Evolutionary conservation across 2,888 invertebrate genomes (phyloP).

Genomic region (Hipparchia sbordonii): DNA sequence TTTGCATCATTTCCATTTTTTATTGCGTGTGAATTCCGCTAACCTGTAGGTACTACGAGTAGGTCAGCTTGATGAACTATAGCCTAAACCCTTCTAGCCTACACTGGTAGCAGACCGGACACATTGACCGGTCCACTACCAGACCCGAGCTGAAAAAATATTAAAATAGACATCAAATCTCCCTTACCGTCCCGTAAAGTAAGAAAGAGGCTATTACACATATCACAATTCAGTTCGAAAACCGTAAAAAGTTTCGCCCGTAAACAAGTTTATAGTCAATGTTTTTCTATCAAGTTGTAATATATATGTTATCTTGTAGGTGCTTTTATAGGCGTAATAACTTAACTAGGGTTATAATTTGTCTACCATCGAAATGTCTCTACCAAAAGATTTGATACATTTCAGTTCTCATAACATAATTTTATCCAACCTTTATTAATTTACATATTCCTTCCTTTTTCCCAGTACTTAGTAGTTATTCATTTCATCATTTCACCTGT

Average conservation of each 20-base stretch:
- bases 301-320: constrained; percentile 2
- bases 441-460: too few species aligned
- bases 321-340: not conserved
- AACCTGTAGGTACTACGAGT: too few species aligned
- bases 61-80: too few species aligned
- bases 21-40: too few species aligned
- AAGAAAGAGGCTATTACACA: constrained; percentile 40
- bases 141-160: not conserved
- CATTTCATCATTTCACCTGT: too few species aligned
- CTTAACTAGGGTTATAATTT: not conserved
- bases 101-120: too few species aligned
- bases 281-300: constrained; percentile 26
- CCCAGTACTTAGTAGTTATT: too few species aligned
- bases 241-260: constrained; percentile 44
- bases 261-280: constrained; percentile 44
- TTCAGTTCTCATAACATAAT: too few species aligned
- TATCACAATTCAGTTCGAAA: constrained; percentile 41
- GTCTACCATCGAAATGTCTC: not conserved
- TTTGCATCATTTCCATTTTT: too few species aligned
- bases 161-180: constrained; percentile 22
- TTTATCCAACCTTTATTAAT: too few species aligned
- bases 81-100: too few species aligned
- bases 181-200: constrained; percentile 39
- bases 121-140: too few species aligned
- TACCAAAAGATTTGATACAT: not conserved